These are phyloP conservation scores for Teleogryllus occipitalis DNA, from an alignment of 1,140 invertebrate genomes.

Conservation along the genomic window DNA sequence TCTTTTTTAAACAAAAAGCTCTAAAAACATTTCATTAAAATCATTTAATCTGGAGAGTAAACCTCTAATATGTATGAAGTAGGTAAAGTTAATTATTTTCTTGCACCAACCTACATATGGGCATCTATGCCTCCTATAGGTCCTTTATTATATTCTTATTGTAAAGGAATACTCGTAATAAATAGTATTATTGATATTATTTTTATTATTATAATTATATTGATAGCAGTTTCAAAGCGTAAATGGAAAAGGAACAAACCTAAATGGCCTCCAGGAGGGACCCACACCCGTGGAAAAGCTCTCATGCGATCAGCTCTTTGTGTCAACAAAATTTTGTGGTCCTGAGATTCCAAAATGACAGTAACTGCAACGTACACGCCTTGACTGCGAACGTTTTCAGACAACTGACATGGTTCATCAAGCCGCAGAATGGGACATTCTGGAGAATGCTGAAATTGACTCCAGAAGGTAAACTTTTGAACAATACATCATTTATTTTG, in stretches of 20 bases:
- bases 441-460: slow-evolving; percentile 22
- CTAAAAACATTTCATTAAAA: too few species aligned
- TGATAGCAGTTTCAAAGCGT: not conserved
- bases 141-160: too few species aligned
- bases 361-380: slow-evolving; percentile 36
- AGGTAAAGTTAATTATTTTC: too few species aligned
- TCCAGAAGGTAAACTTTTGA: not conserved
- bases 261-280: slow-evolving; percentile 37
- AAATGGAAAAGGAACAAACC: slow-evolving; percentile 24
- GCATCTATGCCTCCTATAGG: too few species aligned
- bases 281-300: slow-evolving; percentile 39
- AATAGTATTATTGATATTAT: not conserved
- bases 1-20: too few species aligned
- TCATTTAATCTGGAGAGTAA: too few species aligned
- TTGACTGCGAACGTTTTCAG: slow-evolving; percentile 17
- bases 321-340: slow-evolving; percentile 36
- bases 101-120: too few species aligned
- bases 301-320: slow-evolving; percentile 34
- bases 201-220: not conserved
- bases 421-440: slow-evolving; percentile 19
- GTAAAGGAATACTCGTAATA: too few species aligned
- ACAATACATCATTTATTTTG: not conserved
- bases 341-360: slow-evolving; percentile 34
- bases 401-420: not conserved
- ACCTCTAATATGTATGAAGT: too few species aligned